Percentiles rank a stretch among this genome's conserved stretches.
Evolutionary conservation across 2,797 vertebrate genomes (phyloP).

Genomic region (Lacerta bilineata): DNA sequence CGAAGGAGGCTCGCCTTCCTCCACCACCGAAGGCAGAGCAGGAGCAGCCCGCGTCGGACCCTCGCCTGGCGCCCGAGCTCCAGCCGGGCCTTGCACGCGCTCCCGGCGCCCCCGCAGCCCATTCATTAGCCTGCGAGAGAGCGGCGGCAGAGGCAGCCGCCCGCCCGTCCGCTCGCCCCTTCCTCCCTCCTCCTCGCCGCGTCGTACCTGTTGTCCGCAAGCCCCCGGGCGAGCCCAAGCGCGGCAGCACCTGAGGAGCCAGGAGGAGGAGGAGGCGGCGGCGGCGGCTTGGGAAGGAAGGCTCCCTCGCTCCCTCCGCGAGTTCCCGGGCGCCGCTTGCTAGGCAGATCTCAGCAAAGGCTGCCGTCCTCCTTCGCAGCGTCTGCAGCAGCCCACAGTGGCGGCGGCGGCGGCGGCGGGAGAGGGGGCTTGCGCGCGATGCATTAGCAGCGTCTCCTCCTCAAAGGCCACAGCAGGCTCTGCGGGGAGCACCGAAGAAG

Average conservation of each 20-base stretch:
- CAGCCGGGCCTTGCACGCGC: slow-evolving; percentile 44
- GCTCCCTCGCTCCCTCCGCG: background rate
- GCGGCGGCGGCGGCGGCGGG: too few relatives aligned
- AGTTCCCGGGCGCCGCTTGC: background rate
- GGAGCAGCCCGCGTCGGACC: slow-evolving; percentile 22
- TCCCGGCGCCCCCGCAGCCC: slow-evolving; percentile 23
- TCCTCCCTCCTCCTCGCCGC: background rate
- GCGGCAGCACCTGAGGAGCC: slow-evolving; percentile 34
- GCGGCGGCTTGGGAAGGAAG: background rate
- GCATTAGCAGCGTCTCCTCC: slow-evolving; percentile 16
- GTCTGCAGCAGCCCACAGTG: background rate
- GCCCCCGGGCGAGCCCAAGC: slow-evolving; percentile 22
- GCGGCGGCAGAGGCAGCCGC: background rate
- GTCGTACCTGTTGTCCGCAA: slow-evolving; percentile 39
- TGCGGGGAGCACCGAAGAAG: slow-evolving; percentile 24
- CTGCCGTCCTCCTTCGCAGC: background rate
- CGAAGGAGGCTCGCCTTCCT: background rate
- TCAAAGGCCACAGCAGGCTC: slow-evolving; percentile 41
- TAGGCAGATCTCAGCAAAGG: background rate
- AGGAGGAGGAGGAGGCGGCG: background rate
- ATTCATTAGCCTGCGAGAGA: slow-evolving; percentile 38
- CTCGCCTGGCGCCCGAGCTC: slow-evolving; percentile 42
- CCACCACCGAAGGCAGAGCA: slow-evolving; percentile 2
- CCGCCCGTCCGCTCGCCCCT: background rate
- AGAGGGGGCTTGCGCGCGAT: background rate